Evolutionary conservation across 30 jellyfish, hydroid and myxozoan species (phyloP).

Genomic region (Clytia hemisphaerica): DNA sequence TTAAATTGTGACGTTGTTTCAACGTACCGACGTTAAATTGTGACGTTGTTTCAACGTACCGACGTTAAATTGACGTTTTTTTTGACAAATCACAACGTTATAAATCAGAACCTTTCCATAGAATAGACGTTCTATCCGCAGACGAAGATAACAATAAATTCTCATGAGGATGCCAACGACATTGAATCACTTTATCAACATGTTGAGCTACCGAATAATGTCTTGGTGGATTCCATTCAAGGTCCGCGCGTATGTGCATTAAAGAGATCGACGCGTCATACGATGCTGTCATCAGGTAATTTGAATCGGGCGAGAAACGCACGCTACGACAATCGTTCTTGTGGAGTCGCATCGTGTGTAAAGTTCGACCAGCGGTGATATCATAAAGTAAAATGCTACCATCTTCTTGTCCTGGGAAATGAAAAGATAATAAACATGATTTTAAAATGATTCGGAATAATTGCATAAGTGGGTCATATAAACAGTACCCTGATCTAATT

Average conservation of each 20-base stretch:
- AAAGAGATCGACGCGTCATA: constrained; percentile 71
- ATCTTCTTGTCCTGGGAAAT: constrained; percentile 96
- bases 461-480: neutral
- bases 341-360: constrained; percentile 89
- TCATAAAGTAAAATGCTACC: constrained; percentile 92
- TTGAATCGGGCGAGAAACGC: constrained; percentile 78
- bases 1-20: too few relatives aligned
- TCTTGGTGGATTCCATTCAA: constrained; percentile 60
- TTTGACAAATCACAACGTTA: too few relatives aligned
- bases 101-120: too few relatives aligned
- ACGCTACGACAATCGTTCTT: constrained; percentile 96
- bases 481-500: too few relatives aligned
- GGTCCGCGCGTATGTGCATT: constrained; percentile 38
- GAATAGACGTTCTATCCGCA: constrained; percentile 84
- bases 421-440: too few relatives aligned
- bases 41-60: too few relatives aligned
- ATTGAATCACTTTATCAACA: constrained; percentile 88
- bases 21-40: too few relatives aligned
- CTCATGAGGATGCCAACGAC: constrained; percentile 97
- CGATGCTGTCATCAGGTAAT: constrained; percentile 75
- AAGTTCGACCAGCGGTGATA: constrained; percentile 90
- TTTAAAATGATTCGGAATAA: neutral
- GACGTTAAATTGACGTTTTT: too few relatives aligned
- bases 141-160: constrained; percentile 70
- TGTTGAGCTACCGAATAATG: constrained; percentile 87